Conservation (phyloP, 2,113 vertebrate species). For the Hydrochoerus hydrochaeris region DNA sequence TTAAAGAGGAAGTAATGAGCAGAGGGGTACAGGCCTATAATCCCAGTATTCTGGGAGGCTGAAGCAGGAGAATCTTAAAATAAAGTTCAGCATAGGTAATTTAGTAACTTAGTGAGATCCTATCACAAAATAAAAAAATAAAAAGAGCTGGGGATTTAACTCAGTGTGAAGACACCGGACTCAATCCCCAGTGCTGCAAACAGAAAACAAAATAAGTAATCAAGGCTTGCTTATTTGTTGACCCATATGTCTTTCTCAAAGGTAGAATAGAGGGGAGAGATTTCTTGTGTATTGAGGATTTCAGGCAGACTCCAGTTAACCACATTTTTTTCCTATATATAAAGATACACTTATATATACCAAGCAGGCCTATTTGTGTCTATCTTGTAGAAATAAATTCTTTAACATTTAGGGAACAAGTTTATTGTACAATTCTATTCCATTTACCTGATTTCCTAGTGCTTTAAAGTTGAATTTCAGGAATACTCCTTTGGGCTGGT, state of each 20-base stretch:
- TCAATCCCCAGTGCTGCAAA: background rate
- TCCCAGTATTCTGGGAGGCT: background rate
- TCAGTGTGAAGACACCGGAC: background rate
- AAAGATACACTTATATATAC: slow-evolving; percentile 17
- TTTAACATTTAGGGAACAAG: background rate
- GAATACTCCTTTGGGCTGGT: slow-evolving; percentile 83
- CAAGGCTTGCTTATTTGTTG: slow-evolving; percentile 2
- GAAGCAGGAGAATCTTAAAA: background rate
- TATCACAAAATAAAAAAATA: background rate
- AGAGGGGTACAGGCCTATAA: background rate
- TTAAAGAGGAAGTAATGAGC: background rate
- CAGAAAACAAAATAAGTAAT: background rate
- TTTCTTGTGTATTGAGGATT: background rate
- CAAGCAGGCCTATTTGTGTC: background rate
- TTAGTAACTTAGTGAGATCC: background rate
- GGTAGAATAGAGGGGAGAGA: background rate
- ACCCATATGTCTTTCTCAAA: slow-evolving; percentile 2
- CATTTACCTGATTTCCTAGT: slow-evolving; percentile 86
- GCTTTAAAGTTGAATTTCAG: slow-evolving; percentile 87
- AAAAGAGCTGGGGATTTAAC: background rate
- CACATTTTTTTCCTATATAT: background rate
- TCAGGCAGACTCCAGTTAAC: background rate
- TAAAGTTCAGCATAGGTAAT: background rate
- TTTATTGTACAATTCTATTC: background rate
- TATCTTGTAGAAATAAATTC: background rate